Conservation (phyloP, 1,140 invertebrate genomes). For the Megalopta genalis region DNA sequence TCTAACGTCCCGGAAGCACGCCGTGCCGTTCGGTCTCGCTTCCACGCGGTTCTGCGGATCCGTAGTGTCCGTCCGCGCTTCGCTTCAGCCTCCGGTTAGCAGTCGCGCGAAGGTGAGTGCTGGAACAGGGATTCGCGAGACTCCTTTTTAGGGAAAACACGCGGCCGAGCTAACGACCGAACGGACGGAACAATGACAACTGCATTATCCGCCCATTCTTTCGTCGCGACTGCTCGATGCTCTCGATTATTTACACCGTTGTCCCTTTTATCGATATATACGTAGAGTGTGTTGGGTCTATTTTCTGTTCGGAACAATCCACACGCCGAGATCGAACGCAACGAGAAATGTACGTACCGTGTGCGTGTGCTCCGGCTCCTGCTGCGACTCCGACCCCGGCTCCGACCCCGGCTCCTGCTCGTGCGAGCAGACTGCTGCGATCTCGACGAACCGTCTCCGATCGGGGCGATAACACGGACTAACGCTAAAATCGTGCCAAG, state of each 20-base stretch:
- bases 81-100: slow-evolving; percentile 36
- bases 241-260: slow-evolving; percentile 23
- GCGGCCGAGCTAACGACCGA: background rate
- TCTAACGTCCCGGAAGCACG: slow-evolving; percentile 51
- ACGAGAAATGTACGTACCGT: slow-evolving; percentile 38
- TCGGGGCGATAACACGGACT: no score
- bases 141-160: background rate
- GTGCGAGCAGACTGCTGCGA: no score
- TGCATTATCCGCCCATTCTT: background rate
- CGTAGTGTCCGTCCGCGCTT: background rate
- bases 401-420: no score
- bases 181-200: background rate
- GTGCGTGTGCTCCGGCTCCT: background rate
- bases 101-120: slow-evolving; percentile 55
- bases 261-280: slow-evolving; percentile 37
- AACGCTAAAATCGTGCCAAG: no score
- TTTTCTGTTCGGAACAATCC: slow-evolving; percentile 34
- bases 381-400: no score
- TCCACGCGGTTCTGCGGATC: slow-evolving; percentile 34
- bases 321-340: slow-evolving; percentile 27
- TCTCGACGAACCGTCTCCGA: no score
- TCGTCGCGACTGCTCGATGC: slow-evolving; percentile 11
- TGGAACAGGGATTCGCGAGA: background rate
- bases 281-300: slow-evolving; percentile 33
- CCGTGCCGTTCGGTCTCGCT: slow-evolving; percentile 31